Base-by-base conservation (phyloP, 2,113 vertebrate species). In the Hemiprocne comata region DNA sequence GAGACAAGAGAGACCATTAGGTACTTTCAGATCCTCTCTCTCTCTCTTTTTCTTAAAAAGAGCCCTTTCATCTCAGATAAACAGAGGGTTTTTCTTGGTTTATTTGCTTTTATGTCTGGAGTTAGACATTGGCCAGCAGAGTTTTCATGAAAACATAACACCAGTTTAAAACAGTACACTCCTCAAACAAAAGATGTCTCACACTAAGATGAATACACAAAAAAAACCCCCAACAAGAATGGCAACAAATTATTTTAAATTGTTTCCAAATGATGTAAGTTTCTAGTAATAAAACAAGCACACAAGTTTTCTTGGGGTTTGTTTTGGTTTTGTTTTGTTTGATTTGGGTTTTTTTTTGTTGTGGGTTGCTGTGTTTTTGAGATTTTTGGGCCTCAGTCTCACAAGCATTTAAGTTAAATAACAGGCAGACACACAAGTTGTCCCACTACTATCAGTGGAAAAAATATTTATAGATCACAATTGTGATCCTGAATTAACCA, bases 71-170 rank as follows among this genome's bases (percentile, higher is more conserved):
- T 90, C 78, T 90, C 62, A 88, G 34, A 92, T 55, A 88, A 94
- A 85, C 44, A 93, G 48, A 64, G 38, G 18, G 7, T 1, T n/a
- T 89, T 75, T 82, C 71, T 79, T 85, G 16, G 74, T 93, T 97
- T 94, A 85, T 95, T 95, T 95, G 71, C 60, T 88, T 95, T 93
- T 71, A 40, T 84, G 79, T 90, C 95, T 95, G 83, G 60, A 90
- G 51, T 50, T 73, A 76, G 61, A 80, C 18, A 66, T 20, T 71
- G 85, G n/a, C 51, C 79, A 73, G 81, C 19, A 81, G 31, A 93
- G n/a, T 71, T 66, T 70, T 69, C 54, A 69, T 60, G 42, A 86
- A 92, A 84, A 90, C 9, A 38, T 31, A 74, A 58, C 1, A 1
- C 25, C 74, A 1, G 2, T 79, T 87, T 88, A 90, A 95, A 96